A percentile compares a stretch with the other conserved stretches of the same genome.
Conservation (phyloP, 2,797 vertebrate genomes). For the Anguilla megastoma region DNA sequence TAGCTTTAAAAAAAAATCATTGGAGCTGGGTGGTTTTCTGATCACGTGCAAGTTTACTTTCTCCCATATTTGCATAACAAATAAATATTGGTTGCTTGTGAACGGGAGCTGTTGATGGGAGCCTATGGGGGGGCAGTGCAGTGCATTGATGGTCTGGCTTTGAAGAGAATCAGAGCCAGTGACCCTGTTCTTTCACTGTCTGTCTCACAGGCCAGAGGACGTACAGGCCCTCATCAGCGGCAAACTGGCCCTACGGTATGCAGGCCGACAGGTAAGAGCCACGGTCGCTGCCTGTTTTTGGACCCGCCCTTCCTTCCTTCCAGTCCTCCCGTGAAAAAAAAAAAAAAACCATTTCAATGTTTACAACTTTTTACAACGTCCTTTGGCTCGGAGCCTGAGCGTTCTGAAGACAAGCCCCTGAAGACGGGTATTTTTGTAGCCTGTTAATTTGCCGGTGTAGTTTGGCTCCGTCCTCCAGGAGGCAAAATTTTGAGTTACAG, state of each 20-base stretch:
- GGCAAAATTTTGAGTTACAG: not conserved
- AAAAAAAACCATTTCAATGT: too few species aligned
- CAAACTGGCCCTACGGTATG: slow-evolving; percentile 92
- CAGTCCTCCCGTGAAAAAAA: not conserved
- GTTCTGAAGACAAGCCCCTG: not conserved
- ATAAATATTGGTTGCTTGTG: not conserved
- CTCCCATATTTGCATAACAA: not conserved
- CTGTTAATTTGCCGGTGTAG: not conserved
- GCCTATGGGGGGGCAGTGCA: not conserved
- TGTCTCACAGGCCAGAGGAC: slow-evolving; percentile 85
- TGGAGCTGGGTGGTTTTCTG: not conserved
- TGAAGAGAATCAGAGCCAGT: not conserved
- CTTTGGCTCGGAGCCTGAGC: not conserved
- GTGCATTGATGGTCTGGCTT: not conserved
- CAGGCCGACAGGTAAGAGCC: slow-evolving; percentile 88
- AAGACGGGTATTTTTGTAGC: not conserved
- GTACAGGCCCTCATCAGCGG: slow-evolving; percentile 93
- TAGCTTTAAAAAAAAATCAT: not conserved
- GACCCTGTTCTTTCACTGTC: not conserved
- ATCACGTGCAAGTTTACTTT: not conserved
- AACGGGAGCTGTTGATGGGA: not conserved
- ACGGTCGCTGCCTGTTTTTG: not conserved
- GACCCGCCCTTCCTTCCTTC: too few species aligned
- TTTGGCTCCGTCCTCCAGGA: not conserved
- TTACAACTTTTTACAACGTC: not conserved